Evolutionary conservation across 2,888 invertebrate genomes (phyloP).

Genomic region (Opisthograptis luteolata): DNA sequence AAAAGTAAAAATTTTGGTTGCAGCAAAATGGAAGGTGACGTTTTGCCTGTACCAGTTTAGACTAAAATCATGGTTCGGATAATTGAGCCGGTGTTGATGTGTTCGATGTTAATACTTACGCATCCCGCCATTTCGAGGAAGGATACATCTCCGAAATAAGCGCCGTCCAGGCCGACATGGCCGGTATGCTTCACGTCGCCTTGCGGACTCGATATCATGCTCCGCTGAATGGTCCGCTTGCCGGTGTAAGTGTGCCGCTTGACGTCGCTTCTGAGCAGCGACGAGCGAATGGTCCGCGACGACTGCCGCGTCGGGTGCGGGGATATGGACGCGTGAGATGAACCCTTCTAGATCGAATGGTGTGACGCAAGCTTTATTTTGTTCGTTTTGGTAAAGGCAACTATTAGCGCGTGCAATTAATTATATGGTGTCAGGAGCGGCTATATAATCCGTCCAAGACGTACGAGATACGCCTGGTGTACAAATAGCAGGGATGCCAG

Average conservation of each 20-base stretch:
- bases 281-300: slow-evolving; percentile 61
- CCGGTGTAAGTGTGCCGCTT: slow-evolving; percentile 78
- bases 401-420: too few species aligned
- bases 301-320: slow-evolving; percentile 65
- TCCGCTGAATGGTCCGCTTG: slow-evolving; percentile 90
- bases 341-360: slow-evolving; percentile 46
- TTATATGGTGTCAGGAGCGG: too few species aligned
- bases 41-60: too few species aligned
- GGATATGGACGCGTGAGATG: slow-evolving; percentile 55
- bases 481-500: too few species aligned
- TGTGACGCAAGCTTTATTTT: slow-evolving; percentile 44
- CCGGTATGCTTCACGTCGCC: slow-evolving; percentile 98
- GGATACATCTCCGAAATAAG: slow-evolving; percentile 97
- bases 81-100: too few species aligned
- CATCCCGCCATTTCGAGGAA: slow-evolving; percentile 78
- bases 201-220: slow-evolving; percentile 98
- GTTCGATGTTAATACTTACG: slow-evolving; percentile 55
- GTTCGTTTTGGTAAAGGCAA: slow-evolving; percentile 24
- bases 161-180: slow-evolving; percentile 98
- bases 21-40: too few species aligned
- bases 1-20: too few species aligned
- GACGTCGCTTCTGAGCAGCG: slow-evolving; percentile 80
- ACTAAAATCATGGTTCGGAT: too few species aligned
- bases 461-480: too few species aligned
- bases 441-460: too few species aligned